A percentile compares a stretch with the other conserved stretches of the same genome.
Conservation (phyloP, 2,113 vertebrate genomes). For the Anhinga rufa region DNA sequence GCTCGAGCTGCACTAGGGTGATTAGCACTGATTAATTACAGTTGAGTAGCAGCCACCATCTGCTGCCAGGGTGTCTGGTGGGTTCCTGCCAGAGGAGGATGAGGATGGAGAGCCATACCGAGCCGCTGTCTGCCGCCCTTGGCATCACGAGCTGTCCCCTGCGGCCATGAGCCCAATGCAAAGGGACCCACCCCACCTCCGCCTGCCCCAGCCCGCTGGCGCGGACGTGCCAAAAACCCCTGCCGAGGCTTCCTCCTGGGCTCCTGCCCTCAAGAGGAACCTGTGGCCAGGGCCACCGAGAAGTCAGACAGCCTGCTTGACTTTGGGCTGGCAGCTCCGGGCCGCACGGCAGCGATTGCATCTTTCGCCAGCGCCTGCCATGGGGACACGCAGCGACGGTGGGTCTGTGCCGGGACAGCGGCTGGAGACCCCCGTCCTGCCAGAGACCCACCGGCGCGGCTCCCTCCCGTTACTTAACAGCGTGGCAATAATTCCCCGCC, state of each 20-base stretch:
- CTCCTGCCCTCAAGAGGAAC: neutral
- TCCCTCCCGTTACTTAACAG: neutral
- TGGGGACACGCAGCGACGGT: accelerated
- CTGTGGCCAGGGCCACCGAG: neutral
- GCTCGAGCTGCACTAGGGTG: neutral
- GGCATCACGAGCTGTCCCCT: neutral
- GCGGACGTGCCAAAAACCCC: neutral
- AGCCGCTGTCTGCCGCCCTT: neutral
- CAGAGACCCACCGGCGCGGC: accelerated
- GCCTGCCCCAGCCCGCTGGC: neutral
- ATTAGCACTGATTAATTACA: conserved; percentile 45
- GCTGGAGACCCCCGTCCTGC: too few species aligned
- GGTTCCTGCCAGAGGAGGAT: neutral
- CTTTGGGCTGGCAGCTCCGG: neutral
- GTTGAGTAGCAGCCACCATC: neutral
- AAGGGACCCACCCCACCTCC: accelerated
- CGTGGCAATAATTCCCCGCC: neutral
- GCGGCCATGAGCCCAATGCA: accelerated
- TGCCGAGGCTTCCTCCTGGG: neutral
- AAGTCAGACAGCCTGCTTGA: accelerated
- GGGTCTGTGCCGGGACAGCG: neutral
- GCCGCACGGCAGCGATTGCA: accelerated
- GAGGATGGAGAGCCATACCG: neutral
- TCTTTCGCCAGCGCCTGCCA: accelerated
- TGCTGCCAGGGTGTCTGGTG: neutral